Conservation (phyloP, 2,797 vertebrate species). For the Sebastes wilsoni region DNA sequence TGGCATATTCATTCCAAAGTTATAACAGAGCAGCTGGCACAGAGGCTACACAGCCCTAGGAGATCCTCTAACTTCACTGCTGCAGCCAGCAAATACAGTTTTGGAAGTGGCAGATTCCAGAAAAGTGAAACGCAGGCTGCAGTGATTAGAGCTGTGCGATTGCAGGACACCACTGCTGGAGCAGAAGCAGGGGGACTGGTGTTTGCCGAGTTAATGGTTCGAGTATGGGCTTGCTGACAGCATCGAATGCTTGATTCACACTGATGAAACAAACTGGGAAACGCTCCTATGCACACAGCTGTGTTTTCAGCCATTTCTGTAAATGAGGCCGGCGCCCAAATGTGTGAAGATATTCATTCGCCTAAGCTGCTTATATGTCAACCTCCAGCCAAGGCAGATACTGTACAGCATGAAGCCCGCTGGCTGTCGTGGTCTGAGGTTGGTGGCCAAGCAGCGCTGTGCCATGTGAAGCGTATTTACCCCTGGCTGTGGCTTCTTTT, state of each 20-base stretch:
- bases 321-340: conserved; percentile 39
- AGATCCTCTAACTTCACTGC: conserved; percentile 47
- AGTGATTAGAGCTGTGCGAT: conserved; percentile 42
- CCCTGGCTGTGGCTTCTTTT: conserved; percentile 29
- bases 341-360: conserved; percentile 58
- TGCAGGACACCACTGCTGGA: conserved; percentile 29
- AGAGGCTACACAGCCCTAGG: conserved; percentile 46
- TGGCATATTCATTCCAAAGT: conserved; percentile 53
- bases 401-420: conserved; percentile 32
- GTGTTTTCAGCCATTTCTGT: conserved; percentile 43
- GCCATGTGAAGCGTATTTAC: conserved; percentile 48
- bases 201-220: conserved; percentile 55
- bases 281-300: conserved; percentile 15
- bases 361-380: conserved; percentile 61
- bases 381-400: conserved; percentile 56
- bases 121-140: conserved; percentile 27
- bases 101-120: conserved; percentile 40
- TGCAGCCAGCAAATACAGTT: conserved; percentile 45
- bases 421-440: conserved; percentile 31
- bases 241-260: conserved; percentile 42
- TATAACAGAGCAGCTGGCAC: conserved; percentile 62
- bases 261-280: conserved; percentile 49
- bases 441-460: conserved; percentile 26
- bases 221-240: conserved; percentile 47
- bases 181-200: conserved; percentile 15